Conservation (phyloP, 2,113 vertebrate genomes). For the Cyanoderma ruficeps region DNA sequence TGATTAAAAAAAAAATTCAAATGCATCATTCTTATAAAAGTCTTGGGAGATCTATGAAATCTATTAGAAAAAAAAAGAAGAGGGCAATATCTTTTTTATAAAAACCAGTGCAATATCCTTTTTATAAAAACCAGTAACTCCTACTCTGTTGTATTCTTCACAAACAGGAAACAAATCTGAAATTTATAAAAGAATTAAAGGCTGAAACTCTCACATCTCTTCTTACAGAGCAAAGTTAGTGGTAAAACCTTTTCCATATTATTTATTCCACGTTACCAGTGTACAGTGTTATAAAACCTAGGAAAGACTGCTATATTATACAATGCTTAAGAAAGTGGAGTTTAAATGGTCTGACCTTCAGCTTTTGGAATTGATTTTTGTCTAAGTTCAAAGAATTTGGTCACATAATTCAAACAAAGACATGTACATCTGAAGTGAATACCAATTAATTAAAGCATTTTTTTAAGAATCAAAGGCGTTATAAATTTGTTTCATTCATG, state of each 20-base stretch:
- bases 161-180: not conserved
- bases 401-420: not conserved
- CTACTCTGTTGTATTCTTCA: not conserved
- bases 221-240: not conserved
- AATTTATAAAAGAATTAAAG: not conserved
- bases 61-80: not conserved
- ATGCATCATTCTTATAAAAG: not conserved
- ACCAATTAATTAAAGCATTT: not conserved
- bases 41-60: not conserved
- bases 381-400: not conserved
- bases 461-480: not conserved
- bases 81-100: not conserved
- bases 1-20: not conserved
- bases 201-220: not conserved
- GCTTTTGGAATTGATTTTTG: not conserved
- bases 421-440: not conserved
- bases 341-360: not conserved
- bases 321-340: not conserved
- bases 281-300: not conserved
- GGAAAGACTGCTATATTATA: not conserved
- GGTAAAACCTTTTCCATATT: not conserved
- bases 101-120: rapidly evolving
- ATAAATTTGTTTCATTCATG: not conserved
- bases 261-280: not conserved
- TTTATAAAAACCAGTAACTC: rapidly evolving